Evolutionary conservation across 1,140 invertebrate species (phyloP).

Genomic region (Pachypeltis micranthus): DNA sequence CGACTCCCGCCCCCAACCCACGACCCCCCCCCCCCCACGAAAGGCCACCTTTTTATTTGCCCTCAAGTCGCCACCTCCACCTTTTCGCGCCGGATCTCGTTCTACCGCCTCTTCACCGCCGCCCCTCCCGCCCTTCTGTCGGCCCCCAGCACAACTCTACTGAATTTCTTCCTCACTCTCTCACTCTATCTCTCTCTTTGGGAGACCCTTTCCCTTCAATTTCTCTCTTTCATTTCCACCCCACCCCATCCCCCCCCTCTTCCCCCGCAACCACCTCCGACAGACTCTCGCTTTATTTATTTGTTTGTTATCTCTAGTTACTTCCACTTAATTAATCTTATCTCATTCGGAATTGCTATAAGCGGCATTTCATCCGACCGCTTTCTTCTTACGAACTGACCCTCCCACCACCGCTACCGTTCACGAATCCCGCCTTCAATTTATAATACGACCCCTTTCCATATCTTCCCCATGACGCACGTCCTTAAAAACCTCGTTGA

Average conservation of each 20-base stretch:
- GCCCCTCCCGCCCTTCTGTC: background rate
- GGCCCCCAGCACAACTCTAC: background rate
- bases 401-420: no score
- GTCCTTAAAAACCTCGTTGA: no score
- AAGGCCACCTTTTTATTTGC: background rate
- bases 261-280: no score
- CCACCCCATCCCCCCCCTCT: background rate
- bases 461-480: no score
- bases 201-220: background rate
- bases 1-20: background rate
- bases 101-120: background rate
- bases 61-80: conserved; percentile 1
- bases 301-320: no score
- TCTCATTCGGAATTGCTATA: no score
- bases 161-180: background rate
- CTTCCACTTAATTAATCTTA: background rate
- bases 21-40: background rate
- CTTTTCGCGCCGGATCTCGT: background rate
- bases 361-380: no score
- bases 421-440: no score
- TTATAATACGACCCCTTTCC: no score
- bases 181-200: background rate
- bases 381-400: no score
- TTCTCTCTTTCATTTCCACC: background rate
- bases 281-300: background rate